Percentiles rank a stretch among this genome's conserved stretches.
Evolutionary conservation across 2,888 invertebrate species (phyloP).

Genomic region (Electrophaes corylata): DNA sequence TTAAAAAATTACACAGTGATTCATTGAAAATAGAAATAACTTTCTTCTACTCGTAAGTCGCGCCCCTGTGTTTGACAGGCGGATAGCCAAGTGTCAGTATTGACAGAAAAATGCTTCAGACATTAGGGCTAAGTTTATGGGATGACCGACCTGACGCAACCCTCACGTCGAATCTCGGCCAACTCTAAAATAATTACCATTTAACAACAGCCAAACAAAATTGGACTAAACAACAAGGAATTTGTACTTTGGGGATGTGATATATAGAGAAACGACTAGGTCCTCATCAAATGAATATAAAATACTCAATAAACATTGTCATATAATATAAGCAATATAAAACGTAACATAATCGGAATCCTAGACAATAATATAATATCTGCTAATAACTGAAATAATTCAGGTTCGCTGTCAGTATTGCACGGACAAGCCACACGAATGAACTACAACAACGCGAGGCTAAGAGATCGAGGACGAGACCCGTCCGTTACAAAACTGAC

Average conservation of each 20-base stretch:
- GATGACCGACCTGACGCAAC: conserved; percentile 44
- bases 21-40: not conserved
- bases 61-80: conserved; percentile 21
- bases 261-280: conserved; percentile 85
- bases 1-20: not conserved
- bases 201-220: conserved; percentile 84
- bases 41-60: conserved; percentile 11
- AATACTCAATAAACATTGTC: conserved; percentile 83
- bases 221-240: conserved; percentile 86
- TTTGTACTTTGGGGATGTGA: conserved; percentile 85
- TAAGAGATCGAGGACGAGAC: conserved; percentile 43
- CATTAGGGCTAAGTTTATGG: conserved; percentile 43
- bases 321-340: conserved; percentile 84
- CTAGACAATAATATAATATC: conserved; percentile 82
- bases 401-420: conserved; percentile 65
- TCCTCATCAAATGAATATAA: conserved; percentile 84
- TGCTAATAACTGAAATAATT: conserved; percentile 82
- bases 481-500: conserved; percentile 65
- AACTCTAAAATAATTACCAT: conserved; percentile 80
- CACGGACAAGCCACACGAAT: conserved; percentile 53
- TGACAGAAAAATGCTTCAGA: conserved; percentile 37
- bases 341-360: conserved; percentile 84
- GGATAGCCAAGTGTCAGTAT: conserved; percentile 32
- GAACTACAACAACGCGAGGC: conserved; percentile 55
- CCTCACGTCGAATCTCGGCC: conserved; percentile 44